These are phyloP conservation scores for Rhinogobio ventralis DNA, from an alignment of 2,797 vertebrate species.

Conservation along the genomic window DNA sequence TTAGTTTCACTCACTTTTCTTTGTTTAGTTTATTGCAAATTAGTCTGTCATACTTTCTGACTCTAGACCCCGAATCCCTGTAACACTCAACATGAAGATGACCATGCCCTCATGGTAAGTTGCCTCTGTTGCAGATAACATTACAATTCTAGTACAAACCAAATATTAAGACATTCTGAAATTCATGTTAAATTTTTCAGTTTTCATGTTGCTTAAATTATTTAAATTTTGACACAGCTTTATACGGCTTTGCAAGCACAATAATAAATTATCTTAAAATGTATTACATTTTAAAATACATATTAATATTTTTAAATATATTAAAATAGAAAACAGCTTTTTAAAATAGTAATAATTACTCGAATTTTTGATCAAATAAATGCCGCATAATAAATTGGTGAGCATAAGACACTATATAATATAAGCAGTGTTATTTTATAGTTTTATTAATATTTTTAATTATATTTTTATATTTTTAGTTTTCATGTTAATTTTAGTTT, in stretches of 20 bases:
- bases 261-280: neutral
- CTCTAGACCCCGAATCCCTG: conserved; percentile 88
- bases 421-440: neutral
- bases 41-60: conserved; percentile 21
- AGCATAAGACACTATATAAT: neutral
- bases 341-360: neutral
- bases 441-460: neutral
- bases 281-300: neutral
- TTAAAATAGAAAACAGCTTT: neutral
- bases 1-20: neutral
- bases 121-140: neutral
- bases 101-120: conserved; percentile 92
- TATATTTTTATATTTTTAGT: neutral
- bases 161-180: too few species aligned
- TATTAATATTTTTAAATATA: neutral
- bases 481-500: neutral
- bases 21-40: neutral
- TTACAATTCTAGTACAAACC: neutral
- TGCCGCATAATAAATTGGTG: neutral
- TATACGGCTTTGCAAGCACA: neutral
- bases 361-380: neutral
- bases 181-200: neutral
- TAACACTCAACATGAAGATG: conserved; percentile 94
- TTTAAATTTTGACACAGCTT: too few species aligned
- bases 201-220: neutral